These are phyloP conservation scores for Megalopta genalis DNA, from an alignment of 1,140 invertebrate genomes.

Conservation along the genomic window DNA sequence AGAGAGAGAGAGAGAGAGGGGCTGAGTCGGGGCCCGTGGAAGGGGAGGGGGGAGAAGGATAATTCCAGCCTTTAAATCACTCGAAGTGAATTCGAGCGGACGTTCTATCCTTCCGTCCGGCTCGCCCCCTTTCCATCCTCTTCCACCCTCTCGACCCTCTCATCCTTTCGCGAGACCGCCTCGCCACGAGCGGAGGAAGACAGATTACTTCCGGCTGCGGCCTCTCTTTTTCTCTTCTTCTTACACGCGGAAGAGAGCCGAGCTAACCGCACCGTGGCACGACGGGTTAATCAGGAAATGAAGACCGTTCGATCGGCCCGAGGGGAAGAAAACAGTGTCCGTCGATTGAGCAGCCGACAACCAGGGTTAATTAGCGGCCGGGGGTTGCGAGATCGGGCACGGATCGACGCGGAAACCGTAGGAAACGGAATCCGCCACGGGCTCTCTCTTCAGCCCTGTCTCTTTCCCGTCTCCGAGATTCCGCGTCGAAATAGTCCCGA, in stretches of 20 bases:
- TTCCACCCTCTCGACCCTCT: conserved; percentile 5
- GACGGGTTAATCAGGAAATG: conserved; percentile 61
- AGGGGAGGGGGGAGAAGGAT: conserved; percentile 42
- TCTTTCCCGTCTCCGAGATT: too few species aligned
- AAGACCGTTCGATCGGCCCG: conserved; percentile 61
- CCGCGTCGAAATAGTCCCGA: too few species aligned
- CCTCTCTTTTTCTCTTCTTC: conserved; percentile 30
- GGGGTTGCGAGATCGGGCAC: conserved; percentile 33
- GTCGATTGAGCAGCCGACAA: conserved; percentile 38
- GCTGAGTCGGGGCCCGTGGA: not conserved
- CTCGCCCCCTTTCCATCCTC: not conserved
- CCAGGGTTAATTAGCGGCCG: conserved; percentile 53
- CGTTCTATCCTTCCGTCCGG: conserved; percentile 14
- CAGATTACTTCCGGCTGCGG: conserved; percentile 66
- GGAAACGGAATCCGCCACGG: not conserved
- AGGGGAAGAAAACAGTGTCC: conserved; percentile 47
- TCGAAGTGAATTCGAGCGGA: conserved; percentile 58
- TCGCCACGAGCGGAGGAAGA: conserved; percentile 58
- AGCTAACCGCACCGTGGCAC: too few species aligned
- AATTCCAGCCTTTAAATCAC: conserved; percentile 63
- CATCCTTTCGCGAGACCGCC: conserved; percentile 45
- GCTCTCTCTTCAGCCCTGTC: too few species aligned
- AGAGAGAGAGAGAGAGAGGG: too few species aligned
- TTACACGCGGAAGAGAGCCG: not conserved
- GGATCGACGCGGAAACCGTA: conserved; percentile 13